Evolutionary conservation across 2,797 vertebrate genomes (phyloP).

Genomic region (Aldrovandia affinis): DNA sequence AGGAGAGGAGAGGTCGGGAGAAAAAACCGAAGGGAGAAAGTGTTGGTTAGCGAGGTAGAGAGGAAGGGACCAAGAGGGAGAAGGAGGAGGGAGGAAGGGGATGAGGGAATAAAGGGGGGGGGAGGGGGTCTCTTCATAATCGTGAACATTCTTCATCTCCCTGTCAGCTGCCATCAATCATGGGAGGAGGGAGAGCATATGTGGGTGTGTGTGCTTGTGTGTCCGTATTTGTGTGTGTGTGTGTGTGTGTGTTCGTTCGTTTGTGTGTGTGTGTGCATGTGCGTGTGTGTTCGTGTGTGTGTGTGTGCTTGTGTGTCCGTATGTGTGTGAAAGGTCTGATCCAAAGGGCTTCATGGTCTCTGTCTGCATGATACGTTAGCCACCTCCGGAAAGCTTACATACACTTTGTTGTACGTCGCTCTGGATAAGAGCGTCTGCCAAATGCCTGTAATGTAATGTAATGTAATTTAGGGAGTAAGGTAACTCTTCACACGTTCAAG

Average conservation of each 20-base stretch:
- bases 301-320: no score
- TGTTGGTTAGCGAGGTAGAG: background rate
- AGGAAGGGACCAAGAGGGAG: background rate
- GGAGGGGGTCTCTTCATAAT: background rate
- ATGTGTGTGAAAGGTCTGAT: background rate
- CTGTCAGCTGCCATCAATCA: slow-evolving; percentile 15
- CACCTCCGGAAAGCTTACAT: no score
- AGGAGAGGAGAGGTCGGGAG: background rate
- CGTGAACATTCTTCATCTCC: slow-evolving; percentile 3
- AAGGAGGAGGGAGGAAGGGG: background rate
- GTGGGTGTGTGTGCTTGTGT: background rate
- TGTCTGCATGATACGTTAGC: background rate
- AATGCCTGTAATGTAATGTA: no score
- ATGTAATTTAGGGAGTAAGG: no score
- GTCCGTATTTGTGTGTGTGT: no score
- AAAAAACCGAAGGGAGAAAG: background rate
- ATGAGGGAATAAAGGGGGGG: background rate
- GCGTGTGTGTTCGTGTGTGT: no score
- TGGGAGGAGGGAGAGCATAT: background rate
- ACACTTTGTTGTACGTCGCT: no score
- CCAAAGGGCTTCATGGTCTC: background rate
- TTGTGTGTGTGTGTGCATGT: no score
- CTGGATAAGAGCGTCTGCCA: no score
- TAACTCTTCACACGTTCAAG: no score
- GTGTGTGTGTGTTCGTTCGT: no score